Evolutionary conservation across 2,113 vertebrate genomes (phyloP), one percentile per base, ranked within the genome.

Genomic region (Columba janthina): DNA sequence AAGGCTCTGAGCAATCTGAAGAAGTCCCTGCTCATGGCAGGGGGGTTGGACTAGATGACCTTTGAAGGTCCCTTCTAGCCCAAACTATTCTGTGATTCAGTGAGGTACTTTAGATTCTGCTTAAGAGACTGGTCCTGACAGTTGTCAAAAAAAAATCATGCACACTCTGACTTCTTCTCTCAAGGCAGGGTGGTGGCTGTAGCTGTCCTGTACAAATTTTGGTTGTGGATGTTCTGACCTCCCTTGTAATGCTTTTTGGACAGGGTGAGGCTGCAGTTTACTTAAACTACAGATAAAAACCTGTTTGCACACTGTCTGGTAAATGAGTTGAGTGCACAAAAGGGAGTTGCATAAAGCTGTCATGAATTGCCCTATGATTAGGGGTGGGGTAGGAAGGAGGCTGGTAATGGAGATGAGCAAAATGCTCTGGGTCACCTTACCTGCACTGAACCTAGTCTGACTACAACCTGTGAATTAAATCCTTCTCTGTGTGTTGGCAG

Each of bases 291-390:
- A 73, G 50, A 20, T 44, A 76, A 32, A 7, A 19, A 4, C 3
- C 8, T 54, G 12, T 42, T 62, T 74, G 42, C 16, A 19, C 6
- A 9, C 8, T 12, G 1, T 57, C 34, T 81, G 26, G 17, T 22
- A 26, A 84, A 40, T 7, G 53, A 31, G n/a, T 11, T 0, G 1
- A 32, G 25, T 67, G 50, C 21, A 13, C 5, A 2, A 24, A 29
- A 40, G 51, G 15, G 18, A 70, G 50, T 38, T 3, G 36, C 5
- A 7, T 40, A 9, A 7, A 29, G 24, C 16, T 50, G 48, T 65
- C 24, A 5, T 2, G 12, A 56, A 25, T 5, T 6, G 42, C 29
- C 17, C 12, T 53, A 0, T 26, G 70, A 9, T 2, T 25, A 19
- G 14, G 25, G 5, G 5, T 44, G 24, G 19, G 19, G 11, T 62